These are phyloP conservation scores for Zaprionus africanus DNA, from an alignment of 1,140 invertebrate genomes.

Conservation along the genomic window DNA sequence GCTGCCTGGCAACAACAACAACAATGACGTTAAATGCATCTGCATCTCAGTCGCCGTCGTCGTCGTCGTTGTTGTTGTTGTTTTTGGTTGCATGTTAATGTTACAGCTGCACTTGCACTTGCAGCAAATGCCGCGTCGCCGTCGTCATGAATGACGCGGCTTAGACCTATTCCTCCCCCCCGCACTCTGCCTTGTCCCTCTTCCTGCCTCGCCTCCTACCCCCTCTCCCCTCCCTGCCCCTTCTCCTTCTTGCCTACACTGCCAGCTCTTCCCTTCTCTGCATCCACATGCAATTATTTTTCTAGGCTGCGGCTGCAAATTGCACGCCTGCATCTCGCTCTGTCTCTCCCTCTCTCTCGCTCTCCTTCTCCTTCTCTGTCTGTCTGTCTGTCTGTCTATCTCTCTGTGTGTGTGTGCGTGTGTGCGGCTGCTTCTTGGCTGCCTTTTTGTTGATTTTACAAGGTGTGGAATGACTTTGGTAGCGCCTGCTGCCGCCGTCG, in stretches of 20 bases:
- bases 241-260: background rate
- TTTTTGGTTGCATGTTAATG: conserved; percentile 74
- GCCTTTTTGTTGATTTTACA: conserved; percentile 80
- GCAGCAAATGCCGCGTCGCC: conserved; percentile 68
- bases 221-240: conserved; percentile 11
- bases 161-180: conserved; percentile 45
- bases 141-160: conserved; percentile 76
- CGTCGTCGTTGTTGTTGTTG: conserved; percentile 39
- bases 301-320: conserved; percentile 79
- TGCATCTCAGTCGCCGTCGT: conserved; percentile 56
- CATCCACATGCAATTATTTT: conserved; percentile 77
- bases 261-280: conserved; percentile 39
- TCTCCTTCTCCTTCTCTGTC: conserved; percentile 20
- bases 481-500: conserved; percentile 63
- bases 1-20: conserved; percentile 43
- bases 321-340: conserved; percentile 60
- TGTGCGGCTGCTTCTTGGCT: conserved; percentile 56
- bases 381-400: conserved; percentile 19
- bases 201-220: background rate
- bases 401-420: conserved; percentile 22
- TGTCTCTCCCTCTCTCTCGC: conserved; percentile 32
- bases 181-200: background rate
- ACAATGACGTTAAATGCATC: conserved; percentile 76
- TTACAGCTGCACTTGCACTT: conserved; percentile 81
- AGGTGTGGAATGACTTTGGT: conserved; percentile 82